Percentiles rank a stretch among this genome's conserved stretches.
phyloP scores from a whole-genome alignment of 2,113 vertebrate species.

The Caranx melampygus region DNA sequence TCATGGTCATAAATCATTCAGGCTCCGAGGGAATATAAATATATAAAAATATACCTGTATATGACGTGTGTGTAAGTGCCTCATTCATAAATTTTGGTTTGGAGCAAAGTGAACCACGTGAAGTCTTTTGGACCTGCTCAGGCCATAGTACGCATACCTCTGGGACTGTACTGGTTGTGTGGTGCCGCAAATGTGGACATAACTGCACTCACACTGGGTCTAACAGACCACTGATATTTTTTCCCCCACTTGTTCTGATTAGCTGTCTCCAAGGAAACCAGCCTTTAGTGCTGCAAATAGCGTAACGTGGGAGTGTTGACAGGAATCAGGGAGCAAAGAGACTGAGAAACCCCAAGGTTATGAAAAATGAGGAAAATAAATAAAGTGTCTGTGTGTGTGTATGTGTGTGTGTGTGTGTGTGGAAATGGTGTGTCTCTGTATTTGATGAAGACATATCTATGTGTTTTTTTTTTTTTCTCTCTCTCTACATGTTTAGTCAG shows the following conservation, averaged over 20 bases:
- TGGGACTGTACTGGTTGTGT: slow-evolving; percentile 7
- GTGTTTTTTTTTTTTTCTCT: slow-evolving; percentile 3
- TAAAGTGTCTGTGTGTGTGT: background rate
- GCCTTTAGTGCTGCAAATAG: slow-evolving; percentile 29
- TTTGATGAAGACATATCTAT: slow-evolving; percentile 36
- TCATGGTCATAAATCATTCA: slow-evolving; percentile 62
- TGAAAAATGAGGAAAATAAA: background rate
- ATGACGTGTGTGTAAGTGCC: slow-evolving; percentile 19
- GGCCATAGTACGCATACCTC: background rate
- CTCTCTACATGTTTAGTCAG: background rate
- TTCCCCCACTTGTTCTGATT: slow-evolving; percentile 26
- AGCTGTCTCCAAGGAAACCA: slow-evolving; percentile 45
- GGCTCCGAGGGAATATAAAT: slow-evolving; percentile 10
- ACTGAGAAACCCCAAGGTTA: slow-evolving; percentile 2
- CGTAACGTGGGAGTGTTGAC: background rate
- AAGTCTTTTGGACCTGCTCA: slow-evolving; percentile 10
- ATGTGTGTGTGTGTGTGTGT: slow-evolving; percentile 2
- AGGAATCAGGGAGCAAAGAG: slow-evolving; percentile 22
- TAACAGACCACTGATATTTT: background rate
- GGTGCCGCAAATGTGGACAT: slow-evolving; percentile 27
- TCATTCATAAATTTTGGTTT: slow-evolving; percentile 53
- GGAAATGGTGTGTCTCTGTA: slow-evolving; percentile 17
- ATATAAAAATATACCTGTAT: no score
- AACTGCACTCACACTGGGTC: slow-evolving; percentile 13
- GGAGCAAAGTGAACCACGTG: slow-evolving; percentile 8